Evolutionary conservation across 2,888 invertebrate genomes (phyloP).

Genomic region (Drosophila formosana): DNA sequence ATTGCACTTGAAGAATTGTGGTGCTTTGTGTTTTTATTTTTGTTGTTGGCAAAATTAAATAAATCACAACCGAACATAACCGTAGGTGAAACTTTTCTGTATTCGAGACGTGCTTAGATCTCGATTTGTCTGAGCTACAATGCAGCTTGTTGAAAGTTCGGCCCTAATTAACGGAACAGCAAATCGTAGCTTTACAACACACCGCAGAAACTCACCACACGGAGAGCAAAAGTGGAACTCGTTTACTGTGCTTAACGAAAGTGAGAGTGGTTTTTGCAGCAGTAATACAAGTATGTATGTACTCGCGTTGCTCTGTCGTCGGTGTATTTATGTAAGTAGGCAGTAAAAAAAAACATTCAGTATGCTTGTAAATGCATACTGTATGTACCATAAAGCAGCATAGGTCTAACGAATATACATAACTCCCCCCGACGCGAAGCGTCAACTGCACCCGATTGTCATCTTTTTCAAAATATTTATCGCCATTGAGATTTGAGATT

Average conservation of each 20-base stretch:
- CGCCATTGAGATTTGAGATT: not conserved
- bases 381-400: not conserved
- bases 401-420: not conserved
- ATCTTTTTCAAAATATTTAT: slow-evolving; percentile 1
- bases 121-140: slow-evolving; percentile 61
- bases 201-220: slow-evolving; percentile 58
- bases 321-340: slow-evolving; percentile 6
- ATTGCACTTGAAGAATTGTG: slow-evolving; percentile 9
- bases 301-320: slow-evolving; percentile 6
- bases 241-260: slow-evolving; percentile 67
- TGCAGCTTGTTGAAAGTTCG: slow-evolving; percentile 64
- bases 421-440: not conserved
- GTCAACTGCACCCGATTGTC: not conserved
- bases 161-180: slow-evolving; percentile 67
- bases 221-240: slow-evolving; percentile 70
- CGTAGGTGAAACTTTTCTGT: slow-evolving; percentile 70
- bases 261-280: slow-evolving; percentile 66
- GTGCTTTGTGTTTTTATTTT: slow-evolving; percentile 2
- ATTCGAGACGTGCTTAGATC: slow-evolving; percentile 58
- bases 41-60: slow-evolving; percentile 21
- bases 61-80: slow-evolving; percentile 64
- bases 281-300: slow-evolving; percentile 17
- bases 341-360: not conserved
- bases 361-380: not conserved
- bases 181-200: slow-evolving; percentile 65